These are phyloP conservation scores for Spinibarbus caldwelli DNA, from an alignment of 2,797 vertebrate species.

Conservation along the genomic window DNA sequence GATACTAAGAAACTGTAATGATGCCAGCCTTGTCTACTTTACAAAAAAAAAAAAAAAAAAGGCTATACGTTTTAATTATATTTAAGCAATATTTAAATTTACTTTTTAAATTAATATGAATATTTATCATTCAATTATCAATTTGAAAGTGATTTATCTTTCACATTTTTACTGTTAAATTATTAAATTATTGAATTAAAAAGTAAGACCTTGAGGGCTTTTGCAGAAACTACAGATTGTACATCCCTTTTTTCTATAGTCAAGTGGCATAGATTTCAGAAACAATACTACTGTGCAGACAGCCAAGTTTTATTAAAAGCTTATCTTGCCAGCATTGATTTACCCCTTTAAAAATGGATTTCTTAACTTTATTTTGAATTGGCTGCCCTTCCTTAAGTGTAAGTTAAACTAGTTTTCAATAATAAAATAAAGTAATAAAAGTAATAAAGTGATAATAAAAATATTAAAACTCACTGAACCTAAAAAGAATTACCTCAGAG, in stretches of 20 bases:
- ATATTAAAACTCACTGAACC: too few relatives aligned
- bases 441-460: neutral
- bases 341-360: neutral
- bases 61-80: neutral
- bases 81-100: neutral
- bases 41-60: too few relatives aligned
- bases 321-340: too few relatives aligned
- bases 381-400: neutral
- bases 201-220: neutral
- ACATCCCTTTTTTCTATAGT: neutral
- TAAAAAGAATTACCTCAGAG: constrained; percentile 83
- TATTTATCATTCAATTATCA: neutral
- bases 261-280: too few relatives aligned
- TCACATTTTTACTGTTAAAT: neutral
- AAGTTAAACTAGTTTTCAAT: too few relatives aligned
- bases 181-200: neutral
- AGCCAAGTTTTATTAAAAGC: too few relatives aligned
- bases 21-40: too few relatives aligned
- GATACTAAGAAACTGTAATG: too few relatives aligned
- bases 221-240: neutral
- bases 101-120: neutral
- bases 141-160: neutral
- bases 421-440: too few relatives aligned
- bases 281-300: neutral
- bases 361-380: neutral